Evolutionary conservation across 2,797 vertebrate species (phyloP), one percentile per base, ranked within the genome.

Genomic region (Synaphobranchus kaupii): DNA sequence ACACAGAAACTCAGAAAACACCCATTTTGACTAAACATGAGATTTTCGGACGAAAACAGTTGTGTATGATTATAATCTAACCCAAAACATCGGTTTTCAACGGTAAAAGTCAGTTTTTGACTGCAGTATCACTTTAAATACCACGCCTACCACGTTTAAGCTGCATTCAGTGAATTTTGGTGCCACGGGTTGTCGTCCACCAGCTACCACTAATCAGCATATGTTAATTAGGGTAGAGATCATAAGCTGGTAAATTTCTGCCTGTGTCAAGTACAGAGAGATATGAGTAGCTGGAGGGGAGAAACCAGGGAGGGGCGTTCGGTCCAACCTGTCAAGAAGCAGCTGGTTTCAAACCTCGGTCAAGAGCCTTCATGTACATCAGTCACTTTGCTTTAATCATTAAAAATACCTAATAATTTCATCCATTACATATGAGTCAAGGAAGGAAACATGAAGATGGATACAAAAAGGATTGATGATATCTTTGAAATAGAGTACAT

Each of bases 181-280:
- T 82, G 58, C 25, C 84, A 63, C n/a, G n/a, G 85, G 95, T 95
- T 95, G 96, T 96, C 95, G 96, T 97, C 97, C 98, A 97, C 96
- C 97, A 98, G 95, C 96, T 96, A 96, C 97, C 96, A 97, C 97
- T 98, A 98, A 97, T 97, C 97, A 98, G 97, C 98, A 97, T 98
- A 98, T 98, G 98, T 98, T 99, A 98, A 99, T 99, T 98, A 97
- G 96, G 96, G 95, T 95, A 95, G 94, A 97, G 97, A 99, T 99
- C 98, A 98, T 97, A 98, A 96, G 96, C 96, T 96, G 97, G 97
- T 98, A 97, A 97, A 96, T 96, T 97, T 96, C 95, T 96, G 95
- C 96, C 96, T 96, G 97, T 96, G 96, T 96, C 96, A 95, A 95
- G 95, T 96, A 96, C 95, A 91, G 94, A 96, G 95, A 94, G 95